phyloP scores from a whole-genome alignment of 2,888 invertebrate species.

The Caenorhabditis sulstoni region DNA sequence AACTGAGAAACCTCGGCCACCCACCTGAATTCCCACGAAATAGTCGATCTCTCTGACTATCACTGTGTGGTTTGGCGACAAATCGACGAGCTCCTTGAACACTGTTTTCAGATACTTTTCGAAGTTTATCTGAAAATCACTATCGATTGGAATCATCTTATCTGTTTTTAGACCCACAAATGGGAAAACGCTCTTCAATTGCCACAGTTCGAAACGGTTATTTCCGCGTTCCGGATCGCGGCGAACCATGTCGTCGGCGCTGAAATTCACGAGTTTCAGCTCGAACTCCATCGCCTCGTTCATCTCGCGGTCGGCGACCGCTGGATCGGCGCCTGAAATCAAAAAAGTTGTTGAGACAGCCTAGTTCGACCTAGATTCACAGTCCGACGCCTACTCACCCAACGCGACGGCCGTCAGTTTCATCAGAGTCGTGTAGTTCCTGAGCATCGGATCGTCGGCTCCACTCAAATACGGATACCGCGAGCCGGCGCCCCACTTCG shows the following conservation, averaged over 20 bases:
- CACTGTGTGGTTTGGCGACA: conserved; percentile 74
- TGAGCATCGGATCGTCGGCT: conserved; percentile 74
- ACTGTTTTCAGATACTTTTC: conserved; percentile 70
- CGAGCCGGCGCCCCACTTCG: conserved; percentile 77
- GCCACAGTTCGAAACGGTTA: conserved; percentile 74
- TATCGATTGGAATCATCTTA: neutral
- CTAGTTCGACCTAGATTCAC: no score
- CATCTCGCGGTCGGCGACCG: conserved; percentile 71
- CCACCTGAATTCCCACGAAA: conserved; percentile 73
- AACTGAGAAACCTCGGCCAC: no score
- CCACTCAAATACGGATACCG: conserved; percentile 76
- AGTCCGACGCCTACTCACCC: conserved; percentile 7
- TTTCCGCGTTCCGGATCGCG: conserved; percentile 76
- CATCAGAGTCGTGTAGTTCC: conserved; percentile 77
- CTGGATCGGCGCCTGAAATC: conserved; percentile 62
- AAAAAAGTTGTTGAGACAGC: no score
- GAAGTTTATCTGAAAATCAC: conserved; percentile 73
- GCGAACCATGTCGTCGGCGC: conserved; percentile 75
- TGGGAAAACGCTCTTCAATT: conserved; percentile 72
- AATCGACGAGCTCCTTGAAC: conserved; percentile 71
- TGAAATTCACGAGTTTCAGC: conserved; percentile 75
- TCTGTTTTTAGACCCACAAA: conserved; percentile 53
- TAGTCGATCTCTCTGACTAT: conserved; percentile 77
- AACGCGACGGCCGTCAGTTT: conserved; percentile 70
- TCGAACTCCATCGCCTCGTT: conserved; percentile 77